These are phyloP conservation scores for Macquaria australasica DNA, from an alignment of 2,113 vertebrate species.

Conservation along the genomic window DNA sequence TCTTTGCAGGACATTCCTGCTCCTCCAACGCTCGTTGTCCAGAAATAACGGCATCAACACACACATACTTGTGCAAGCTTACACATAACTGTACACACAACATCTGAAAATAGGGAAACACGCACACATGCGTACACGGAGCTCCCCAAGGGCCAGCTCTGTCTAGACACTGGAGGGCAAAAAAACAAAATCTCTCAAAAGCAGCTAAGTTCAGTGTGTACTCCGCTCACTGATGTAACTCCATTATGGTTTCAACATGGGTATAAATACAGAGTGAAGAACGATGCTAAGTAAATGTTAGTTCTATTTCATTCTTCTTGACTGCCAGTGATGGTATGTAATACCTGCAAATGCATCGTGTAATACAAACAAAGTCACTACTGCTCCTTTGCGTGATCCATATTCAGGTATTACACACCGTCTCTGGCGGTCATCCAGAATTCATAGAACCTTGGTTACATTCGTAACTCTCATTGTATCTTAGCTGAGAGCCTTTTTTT, in stretches of 20 bases:
- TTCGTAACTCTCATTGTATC: background rate
- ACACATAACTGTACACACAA: conserved; percentile 10
- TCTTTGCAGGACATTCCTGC: conserved; percentile 69
- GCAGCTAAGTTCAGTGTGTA: conserved; percentile 21
- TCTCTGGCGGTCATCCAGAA: too few relatives aligned
- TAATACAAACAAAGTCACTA: too few relatives aligned
- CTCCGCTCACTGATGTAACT: conserved; percentile 19
- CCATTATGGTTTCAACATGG: background rate
- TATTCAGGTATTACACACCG: too few relatives aligned
- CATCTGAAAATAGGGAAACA: conserved; percentile 20
- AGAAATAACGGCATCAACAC: conserved; percentile 65
- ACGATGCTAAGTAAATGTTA: conserved; percentile 23
- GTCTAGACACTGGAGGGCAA: conserved; percentile 64
- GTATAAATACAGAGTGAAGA: conserved; percentile 25
- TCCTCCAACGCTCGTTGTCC: conserved; percentile 36
- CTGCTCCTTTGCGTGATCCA: too few relatives aligned
- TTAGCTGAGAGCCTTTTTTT: background rate
- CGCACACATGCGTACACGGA: background rate
- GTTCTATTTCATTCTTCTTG: background rate
- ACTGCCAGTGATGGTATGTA: too few relatives aligned
- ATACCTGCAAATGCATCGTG: too few relatives aligned
- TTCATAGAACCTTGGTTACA: too few relatives aligned
- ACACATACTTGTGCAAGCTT: conserved; percentile 14
- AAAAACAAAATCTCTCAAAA: conserved; percentile 38
- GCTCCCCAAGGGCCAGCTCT: conserved; percentile 26